These are phyloP conservation scores for Nomada fabriciana DNA, from an alignment of 2,888 invertebrate species.

Conservation along the genomic window DNA sequence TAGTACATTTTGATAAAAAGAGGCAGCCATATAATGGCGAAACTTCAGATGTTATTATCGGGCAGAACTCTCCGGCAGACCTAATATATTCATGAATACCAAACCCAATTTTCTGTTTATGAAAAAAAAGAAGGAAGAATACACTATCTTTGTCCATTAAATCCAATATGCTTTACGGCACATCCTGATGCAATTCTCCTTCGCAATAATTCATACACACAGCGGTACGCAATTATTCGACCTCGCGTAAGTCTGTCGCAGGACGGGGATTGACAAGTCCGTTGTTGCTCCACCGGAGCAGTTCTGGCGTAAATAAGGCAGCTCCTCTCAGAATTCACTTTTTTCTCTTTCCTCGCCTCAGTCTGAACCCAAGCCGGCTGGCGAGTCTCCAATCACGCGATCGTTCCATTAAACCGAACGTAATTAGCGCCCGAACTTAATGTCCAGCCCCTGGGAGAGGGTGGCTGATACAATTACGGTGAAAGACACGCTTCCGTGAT, in stretches of 20 bases:
- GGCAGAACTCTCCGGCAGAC: no score
- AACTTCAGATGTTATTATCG: no score
- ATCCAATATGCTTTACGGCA: no score
- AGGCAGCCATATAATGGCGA: no score
- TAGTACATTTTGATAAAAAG: no score
- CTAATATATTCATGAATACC: no score
- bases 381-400: constrained; percentile 46
- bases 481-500: neutral
- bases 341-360: constrained; percentile 7
- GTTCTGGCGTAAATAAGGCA: constrained; percentile 32
- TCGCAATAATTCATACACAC: neutral
- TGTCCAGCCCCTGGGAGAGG: neutral
- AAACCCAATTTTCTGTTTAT: no score
- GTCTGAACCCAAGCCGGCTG: neutral
- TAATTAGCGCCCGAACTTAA: constrained; percentile 34
- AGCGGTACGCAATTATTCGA: constrained; percentile 8
- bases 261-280: constrained; percentile 34
- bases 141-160: no score
- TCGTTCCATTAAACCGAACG: constrained; percentile 53
- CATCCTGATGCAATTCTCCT: no score
- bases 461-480: neutral
- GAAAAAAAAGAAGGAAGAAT: no score
- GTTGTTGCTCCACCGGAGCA: neutral
- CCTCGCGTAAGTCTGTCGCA: constrained; percentile 6
- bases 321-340: constrained; percentile 4